These are phyloP conservation scores for Ectropis crepuscularia DNA, from an alignment of 2,888 invertebrate genomes.

Conservation along the genomic window DNA sequence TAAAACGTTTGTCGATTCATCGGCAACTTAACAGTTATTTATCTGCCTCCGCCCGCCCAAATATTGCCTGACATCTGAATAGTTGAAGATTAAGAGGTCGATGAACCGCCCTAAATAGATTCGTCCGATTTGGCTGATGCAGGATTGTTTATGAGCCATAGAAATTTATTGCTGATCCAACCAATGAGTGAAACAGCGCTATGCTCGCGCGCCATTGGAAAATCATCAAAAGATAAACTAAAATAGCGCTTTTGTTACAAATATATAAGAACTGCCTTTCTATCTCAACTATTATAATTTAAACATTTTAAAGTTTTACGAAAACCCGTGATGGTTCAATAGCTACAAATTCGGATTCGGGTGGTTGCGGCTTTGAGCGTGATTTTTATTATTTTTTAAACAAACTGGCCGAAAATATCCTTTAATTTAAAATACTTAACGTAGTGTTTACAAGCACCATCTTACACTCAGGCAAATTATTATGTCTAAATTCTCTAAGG, in stretches of 20 bases:
- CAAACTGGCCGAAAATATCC: no score
- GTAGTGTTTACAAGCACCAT: no score
- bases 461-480: no score
- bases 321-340: no score
- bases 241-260: not conserved
- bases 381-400: no score
- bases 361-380: no score
- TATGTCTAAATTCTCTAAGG: no score
- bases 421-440: no score
- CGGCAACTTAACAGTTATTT: slow-evolving; percentile 28
- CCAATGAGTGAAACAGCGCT: slow-evolving; percentile 3
- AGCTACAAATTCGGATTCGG: no score
- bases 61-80: slow-evolving; percentile 34
- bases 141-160: slow-evolving; percentile 41
- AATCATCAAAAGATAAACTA: slow-evolving; percentile 1
- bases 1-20: slow-evolving; percentile 29
- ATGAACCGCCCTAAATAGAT: slow-evolving; percentile 45
- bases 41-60: slow-evolving; percentile 29
- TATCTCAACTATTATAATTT: no score
- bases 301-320: no score
- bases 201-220: not conserved
- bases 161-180: slow-evolving; percentile 38
- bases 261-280: no score
- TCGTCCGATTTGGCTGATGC: slow-evolving; percentile 31
- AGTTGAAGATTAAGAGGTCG: slow-evolving; percentile 43